Conservation (phyloP, 2,888 invertebrate species). For the Sericinus montela region DNA sequence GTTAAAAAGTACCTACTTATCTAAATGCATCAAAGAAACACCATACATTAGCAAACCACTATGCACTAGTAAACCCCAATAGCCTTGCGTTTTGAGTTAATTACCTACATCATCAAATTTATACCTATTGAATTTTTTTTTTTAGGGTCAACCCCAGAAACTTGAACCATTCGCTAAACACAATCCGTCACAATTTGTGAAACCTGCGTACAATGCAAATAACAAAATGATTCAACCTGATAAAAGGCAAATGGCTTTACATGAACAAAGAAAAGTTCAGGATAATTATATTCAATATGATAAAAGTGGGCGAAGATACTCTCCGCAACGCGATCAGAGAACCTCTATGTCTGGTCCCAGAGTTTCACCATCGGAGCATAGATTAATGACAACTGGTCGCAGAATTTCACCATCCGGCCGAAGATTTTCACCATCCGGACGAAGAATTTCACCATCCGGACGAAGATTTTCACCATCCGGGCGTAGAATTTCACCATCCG, state of each 20-base stretch:
- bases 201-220: not conserved
- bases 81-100: too few species aligned
- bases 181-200: not conserved
- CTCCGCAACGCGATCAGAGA: constrained; percentile 4
- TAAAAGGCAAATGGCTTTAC: not conserved
- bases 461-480: constrained; percentile 28
- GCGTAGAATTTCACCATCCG: constrained; percentile 17
- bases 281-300: constrained; percentile 1
- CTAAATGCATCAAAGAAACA: too few species aligned
- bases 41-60: too few species aligned
- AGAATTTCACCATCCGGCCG: constrained; percentile 23
- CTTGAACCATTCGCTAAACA: constrained; percentile 10
- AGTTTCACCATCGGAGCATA: constrained; percentile 24
- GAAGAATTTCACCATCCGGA: constrained; percentile 1
- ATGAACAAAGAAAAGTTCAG: not conserved
- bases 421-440: constrained; percentile 11
- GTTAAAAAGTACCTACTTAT: too few species aligned
- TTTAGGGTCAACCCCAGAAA: constrained; percentile 7
- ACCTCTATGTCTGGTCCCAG: not conserved
- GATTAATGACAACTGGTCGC: constrained; percentile 23
- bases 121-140: too few species aligned
- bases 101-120: too few species aligned
- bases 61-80: too few species aligned
- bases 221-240: constrained; percentile 2
- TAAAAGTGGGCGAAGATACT: constrained; percentile 5